These are phyloP conservation scores for Campoplex nolae DNA, from an alignment of 2,888 invertebrate genomes.

Conservation along the genomic window DNA sequence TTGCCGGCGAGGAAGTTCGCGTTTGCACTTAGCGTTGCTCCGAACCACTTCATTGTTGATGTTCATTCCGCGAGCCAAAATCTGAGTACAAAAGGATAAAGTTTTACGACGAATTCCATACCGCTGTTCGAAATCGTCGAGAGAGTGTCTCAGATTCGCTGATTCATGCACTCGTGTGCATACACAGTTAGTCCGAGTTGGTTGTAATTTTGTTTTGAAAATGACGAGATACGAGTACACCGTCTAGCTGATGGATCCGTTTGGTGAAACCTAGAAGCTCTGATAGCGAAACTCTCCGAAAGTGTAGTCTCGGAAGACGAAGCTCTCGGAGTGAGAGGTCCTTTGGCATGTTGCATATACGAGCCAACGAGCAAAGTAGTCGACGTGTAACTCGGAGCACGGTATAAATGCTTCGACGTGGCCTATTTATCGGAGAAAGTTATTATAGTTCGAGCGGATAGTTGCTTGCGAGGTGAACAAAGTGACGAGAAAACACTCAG, in stretches of 20 bases:
- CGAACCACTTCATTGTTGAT: background rate
- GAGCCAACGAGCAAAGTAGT: slow-evolving; percentile 1
- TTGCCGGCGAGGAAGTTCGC: background rate
- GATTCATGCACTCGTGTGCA: background rate
- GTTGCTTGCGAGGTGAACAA: background rate
- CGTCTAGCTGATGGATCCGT: background rate
- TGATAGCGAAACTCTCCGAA: slow-evolving; percentile 2
- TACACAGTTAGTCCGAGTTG: background rate
- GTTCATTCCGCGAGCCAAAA: background rate
- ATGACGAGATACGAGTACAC: background rate
- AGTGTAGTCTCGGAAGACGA: background rate
- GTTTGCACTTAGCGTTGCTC: background rate
- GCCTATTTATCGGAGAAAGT: slow-evolving; percentile 15
- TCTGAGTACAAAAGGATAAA: background rate
- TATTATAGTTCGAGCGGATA: background rate
- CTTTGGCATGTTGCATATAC: background rate
- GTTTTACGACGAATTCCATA: background rate
- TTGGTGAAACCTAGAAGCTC: background rate
- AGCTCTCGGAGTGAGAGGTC: background rate
- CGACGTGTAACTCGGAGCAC: background rate
- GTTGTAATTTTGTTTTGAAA: background rate
- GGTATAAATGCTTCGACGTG: background rate
- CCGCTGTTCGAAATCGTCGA: background rate
- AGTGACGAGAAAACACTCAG: background rate
- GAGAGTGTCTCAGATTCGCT: background rate